phyloP scores from a whole-genome alignment of 2,888 invertebrate species.

The Nowickia ferox region DNA sequence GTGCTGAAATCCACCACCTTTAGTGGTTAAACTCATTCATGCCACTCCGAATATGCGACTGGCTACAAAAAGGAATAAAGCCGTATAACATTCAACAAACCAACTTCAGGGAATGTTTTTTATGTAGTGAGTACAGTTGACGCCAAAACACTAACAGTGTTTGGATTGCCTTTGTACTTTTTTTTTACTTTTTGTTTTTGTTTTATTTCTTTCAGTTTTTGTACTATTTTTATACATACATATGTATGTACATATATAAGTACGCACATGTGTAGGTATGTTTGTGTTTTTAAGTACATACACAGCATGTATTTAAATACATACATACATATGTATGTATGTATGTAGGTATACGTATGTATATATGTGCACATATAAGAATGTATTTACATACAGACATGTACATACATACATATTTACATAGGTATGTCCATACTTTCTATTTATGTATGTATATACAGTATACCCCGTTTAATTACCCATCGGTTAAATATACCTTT shows the following conservation, averaged over 20 bases:
- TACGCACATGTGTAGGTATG: neutral
- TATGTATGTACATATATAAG: neutral
- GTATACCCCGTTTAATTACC: too few relatives aligned
- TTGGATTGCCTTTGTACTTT: constrained; percentile 67
- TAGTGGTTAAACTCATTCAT: constrained; percentile 39
- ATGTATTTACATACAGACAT: too few relatives aligned
- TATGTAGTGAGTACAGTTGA: constrained; percentile 78
- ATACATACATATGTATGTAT: neutral
- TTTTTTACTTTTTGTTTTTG: constrained; percentile 34
- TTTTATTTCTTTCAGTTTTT: constrained; percentile 33
- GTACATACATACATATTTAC: too few relatives aligned
- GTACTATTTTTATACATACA: constrained; percentile 51
- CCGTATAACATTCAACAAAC: constrained; percentile 74
- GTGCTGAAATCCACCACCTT: constrained; percentile 32
- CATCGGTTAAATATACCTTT: too few relatives aligned
- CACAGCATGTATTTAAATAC: neutral
- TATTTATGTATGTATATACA: too few relatives aligned
- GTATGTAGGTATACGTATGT: neutral
- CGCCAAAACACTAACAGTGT: constrained; percentile 77
- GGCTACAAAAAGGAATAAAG: constrained; percentile 77
- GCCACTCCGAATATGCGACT: constrained; percentile 62
- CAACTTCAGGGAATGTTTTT: constrained; percentile 68
- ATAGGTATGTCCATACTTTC: too few relatives aligned
- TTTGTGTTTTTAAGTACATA: neutral
- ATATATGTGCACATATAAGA: neutral